phyloP scores from a whole-genome alignment of 2,888 invertebrate genomes.

The Subacronicta megacephala region DNA sequence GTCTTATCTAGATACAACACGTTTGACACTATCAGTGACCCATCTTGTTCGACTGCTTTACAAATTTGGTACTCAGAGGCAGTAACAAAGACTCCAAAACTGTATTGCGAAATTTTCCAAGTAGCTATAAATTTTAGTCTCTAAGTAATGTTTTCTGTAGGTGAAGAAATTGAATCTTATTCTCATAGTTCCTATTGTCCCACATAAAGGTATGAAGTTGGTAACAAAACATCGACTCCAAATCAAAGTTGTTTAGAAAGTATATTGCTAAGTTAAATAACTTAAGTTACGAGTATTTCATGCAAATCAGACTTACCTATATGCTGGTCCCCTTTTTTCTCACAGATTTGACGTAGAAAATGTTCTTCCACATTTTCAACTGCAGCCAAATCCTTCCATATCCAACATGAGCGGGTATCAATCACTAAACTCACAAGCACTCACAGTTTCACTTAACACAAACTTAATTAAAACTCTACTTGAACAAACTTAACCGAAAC shows the following conservation, averaged over 20 bases:
- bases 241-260: slow-evolving; percentile 54
- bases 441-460: slow-evolving; percentile 67
- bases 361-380: slow-evolving; percentile 81
- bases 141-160: neutral
- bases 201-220: slow-evolving; percentile 32
- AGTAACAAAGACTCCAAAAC: neutral
- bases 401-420: slow-evolving; percentile 69
- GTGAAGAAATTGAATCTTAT: slow-evolving; percentile 6
- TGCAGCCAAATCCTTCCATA: slow-evolving; percentile 67
- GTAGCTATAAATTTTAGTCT: neutral
- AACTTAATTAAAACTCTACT: slow-evolving; percentile 57
- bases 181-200: slow-evolving; percentile 23
- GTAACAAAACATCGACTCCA: slow-evolving; percentile 30
- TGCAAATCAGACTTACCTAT: slow-evolving; percentile 72
- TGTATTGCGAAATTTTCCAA: neutral
- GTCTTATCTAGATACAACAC: neutral
- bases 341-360: slow-evolving; percentile 84
- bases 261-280: slow-evolving; percentile 44
- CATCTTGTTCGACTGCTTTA: neutral
- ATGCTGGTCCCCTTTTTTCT: slow-evolving; percentile 81
- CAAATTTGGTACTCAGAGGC: neutral
- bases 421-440: slow-evolving; percentile 62
- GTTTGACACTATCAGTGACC: neutral
- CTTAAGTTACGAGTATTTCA: slow-evolving; percentile 42
- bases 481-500: slow-evolving; percentile 55